Base-by-base conservation (phyloP, 2,888 invertebrate species). In the Eupithecia subumbrata region DNA sequence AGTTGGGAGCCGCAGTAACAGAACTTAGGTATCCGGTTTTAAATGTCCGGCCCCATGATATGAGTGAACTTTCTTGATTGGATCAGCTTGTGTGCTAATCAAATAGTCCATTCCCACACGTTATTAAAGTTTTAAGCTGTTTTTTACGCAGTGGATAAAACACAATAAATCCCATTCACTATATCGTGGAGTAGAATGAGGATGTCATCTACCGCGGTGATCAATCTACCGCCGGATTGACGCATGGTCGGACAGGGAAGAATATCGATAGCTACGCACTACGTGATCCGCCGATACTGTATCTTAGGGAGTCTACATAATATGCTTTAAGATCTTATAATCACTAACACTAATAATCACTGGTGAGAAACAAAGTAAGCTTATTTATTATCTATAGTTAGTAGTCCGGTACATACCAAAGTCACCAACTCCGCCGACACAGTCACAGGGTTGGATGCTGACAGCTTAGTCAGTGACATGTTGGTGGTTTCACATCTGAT, bases 201-300 rank as follows among this genome's bases (percentile, higher is more conserved):
- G 82, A 89, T 88, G 88, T 90, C 90, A 88, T 87, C 89, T 86
- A 84, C 82, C 84, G 81, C 84, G 89, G 92, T 91, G 91, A 92
- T 92, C 92, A 92, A 92, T 92, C 92, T 92, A 89, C 85, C 83
- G 83, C 84, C 82, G 78, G 84, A 86, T 88, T 90, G 91, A 91
- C 92, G 90, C 89, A 87, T 87, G 88, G 89, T 86, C 86, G 89
- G 91, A 90, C 90, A 88, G 86, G 85, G 87, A 89, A 90, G 88
- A 91, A 90, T 91, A 90, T 90, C 89, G 91, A 90, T 88, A 88
- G 86, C 86, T 80, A 80, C 83, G 82, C 82, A 80, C 79, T 79
- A 79, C 86, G 82, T 84, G 84, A 84, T 85, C 86, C 84, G 76
- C 70, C 81, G 81, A 83, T 22, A 22, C 7, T 68, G 25, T 68